Percentiles rank a stretch among this genome's conserved stretches.
phyloP scores from a whole-genome alignment of 2,113 vertebrate species.

The Chaetura pelagica region DNA sequence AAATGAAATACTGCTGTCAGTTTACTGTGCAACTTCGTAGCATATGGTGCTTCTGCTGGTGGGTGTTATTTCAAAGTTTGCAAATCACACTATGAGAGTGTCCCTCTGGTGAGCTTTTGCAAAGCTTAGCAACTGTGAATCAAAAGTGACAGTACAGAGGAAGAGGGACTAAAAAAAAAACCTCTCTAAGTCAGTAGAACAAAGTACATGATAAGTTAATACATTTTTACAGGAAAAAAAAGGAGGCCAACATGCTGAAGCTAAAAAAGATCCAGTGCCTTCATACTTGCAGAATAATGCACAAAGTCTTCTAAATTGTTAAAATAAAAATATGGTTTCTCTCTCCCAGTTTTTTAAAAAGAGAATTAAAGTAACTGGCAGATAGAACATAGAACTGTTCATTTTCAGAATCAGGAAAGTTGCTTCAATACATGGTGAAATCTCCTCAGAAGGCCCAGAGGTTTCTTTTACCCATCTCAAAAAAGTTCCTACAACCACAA shows the following conservation, averaged over 20 bases:
- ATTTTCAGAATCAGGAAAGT: not conserved
- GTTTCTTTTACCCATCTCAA: not conserved
- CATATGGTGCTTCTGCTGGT: conserved; percentile 84
- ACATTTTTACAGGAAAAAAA: not conserved
- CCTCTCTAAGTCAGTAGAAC: conserved; percentile 49
- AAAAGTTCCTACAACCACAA: not conserved
- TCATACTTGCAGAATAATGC: conserved; percentile 9
- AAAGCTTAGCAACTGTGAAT: conserved; percentile 83
- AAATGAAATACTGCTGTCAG: conserved; percentile 79
- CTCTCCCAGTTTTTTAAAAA: not conserved
- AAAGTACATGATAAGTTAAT: conserved; percentile 60
- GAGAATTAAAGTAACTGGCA: conserved; percentile 39
- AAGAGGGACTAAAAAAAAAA: conserved; percentile 61
- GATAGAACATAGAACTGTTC: not conserved
- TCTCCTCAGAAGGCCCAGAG: not conserved
- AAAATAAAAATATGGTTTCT: conserved; percentile 54
- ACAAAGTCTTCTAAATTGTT: conserved; percentile 60
- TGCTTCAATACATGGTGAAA: not conserved
- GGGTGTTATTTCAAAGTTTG: conserved; percentile 86
- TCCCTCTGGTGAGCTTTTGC: conserved; percentile 82
- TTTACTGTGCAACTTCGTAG: conserved; percentile 75
- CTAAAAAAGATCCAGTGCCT: not conserved
- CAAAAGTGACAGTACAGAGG: conserved; percentile 79
- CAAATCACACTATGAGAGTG: conserved; percentile 81
- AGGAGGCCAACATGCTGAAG: conserved; percentile 9